A percentile compares a stretch with the other conserved stretches of the same genome.
phyloP scores from a whole-genome alignment of 2,888 invertebrate species.

The Myopa testacea region DNA sequence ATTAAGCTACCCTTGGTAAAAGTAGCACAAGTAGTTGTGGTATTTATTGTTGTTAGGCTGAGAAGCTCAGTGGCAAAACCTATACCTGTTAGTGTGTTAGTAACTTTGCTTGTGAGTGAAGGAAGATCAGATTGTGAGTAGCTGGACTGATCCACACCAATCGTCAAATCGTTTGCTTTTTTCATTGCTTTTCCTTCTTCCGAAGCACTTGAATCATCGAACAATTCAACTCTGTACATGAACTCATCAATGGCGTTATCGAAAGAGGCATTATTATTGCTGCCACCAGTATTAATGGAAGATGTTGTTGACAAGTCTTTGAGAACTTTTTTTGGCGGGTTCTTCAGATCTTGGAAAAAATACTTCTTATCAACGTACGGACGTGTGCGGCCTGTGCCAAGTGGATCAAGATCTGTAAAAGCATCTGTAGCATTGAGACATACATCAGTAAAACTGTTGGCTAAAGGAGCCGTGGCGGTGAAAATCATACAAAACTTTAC shows the following conservation, averaged over 20 bases:
- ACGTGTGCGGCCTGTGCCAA: constrained; percentile 90
- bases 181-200: constrained; percentile 21
- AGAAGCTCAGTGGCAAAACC: constrained; percentile 34
- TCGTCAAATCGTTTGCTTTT: not conserved
- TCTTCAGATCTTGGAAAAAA: constrained; percentile 95
- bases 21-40: constrained; percentile 41
- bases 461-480: constrained; percentile 31
- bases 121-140: constrained; percentile 35
- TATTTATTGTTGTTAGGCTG: constrained; percentile 38
- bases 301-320: constrained; percentile 76
- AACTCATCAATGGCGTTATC: constrained; percentile 20
- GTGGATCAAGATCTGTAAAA: constrained; percentile 92
- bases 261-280: constrained; percentile 32
- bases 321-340: constrained; percentile 91
- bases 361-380: constrained; percentile 96
- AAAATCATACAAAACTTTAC: not conserved
- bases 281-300: constrained; percentile 39
- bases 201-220: constrained; percentile 11
- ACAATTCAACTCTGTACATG: constrained; percentile 19
- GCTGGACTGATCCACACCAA: constrained; percentile 18
- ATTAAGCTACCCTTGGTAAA: constrained; percentile 40
- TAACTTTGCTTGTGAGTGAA: constrained; percentile 24
- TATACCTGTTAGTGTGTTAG: constrained; percentile 42
- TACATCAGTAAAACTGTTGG: constrained; percentile 57
- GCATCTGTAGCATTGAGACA: constrained; percentile 75